phyloP scores from a whole-genome alignment of 1,140 invertebrate genomes.

The Drosophila lacertosa region DNA sequence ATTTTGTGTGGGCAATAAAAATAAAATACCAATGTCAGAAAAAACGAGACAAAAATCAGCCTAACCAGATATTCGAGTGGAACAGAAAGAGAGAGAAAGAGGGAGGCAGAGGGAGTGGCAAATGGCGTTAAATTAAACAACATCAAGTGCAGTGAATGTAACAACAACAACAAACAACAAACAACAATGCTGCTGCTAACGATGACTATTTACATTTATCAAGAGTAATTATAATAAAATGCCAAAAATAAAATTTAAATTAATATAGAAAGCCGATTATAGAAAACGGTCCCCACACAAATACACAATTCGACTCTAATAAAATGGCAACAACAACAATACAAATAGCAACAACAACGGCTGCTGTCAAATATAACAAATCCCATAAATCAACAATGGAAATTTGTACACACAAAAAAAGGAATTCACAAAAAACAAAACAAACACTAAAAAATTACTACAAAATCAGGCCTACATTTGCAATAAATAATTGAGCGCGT shows the following conservation, averaged over 20 bases:
- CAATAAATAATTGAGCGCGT: constrained; percentile 43
- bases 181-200: constrained; percentile 59
- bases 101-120: not conserved
- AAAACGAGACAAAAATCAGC: constrained; percentile 46
- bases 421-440: constrained; percentile 35
- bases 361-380: constrained; percentile 78
- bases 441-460: constrained; percentile 25
- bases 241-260: constrained; percentile 83
- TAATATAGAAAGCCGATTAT: constrained; percentile 84
- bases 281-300: constrained; percentile 41
- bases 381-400: constrained; percentile 80
- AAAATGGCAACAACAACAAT: constrained; percentile 28
- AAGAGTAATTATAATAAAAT: constrained; percentile 84
- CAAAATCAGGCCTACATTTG: constrained; percentile 35
- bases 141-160: constrained; percentile 68
- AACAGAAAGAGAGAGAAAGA: constrained; percentile 5
- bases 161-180: constrained; percentile 29
- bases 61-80: constrained; percentile 39
- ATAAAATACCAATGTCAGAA: constrained; percentile 39
- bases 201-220: constrained; percentile 80
- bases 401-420: constrained; percentile 40
- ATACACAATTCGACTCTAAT: constrained; percentile 28
- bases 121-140: constrained; percentile 34
- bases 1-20: constrained; percentile 22
- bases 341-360: constrained; percentile 32